Evolutionary conservation across 2,113 vertebrate species (phyloP).

Genomic region (Melanerpes formicivorus): DNA sequence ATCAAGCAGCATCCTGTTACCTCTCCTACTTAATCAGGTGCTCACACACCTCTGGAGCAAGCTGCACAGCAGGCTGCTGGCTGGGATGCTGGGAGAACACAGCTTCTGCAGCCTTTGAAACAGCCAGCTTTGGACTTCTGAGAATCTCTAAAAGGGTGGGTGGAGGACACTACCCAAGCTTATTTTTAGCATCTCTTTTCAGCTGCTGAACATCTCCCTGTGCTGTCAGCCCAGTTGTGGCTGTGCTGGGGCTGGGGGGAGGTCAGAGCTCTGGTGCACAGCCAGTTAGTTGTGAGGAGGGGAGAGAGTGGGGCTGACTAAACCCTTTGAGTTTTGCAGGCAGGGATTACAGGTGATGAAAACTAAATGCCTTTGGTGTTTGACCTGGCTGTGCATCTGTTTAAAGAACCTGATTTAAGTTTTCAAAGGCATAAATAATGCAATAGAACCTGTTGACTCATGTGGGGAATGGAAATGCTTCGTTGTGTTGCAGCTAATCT

Average conservation of each 20-base stretch:
- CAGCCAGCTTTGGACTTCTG: not conserved
- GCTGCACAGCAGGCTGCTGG: not conserved
- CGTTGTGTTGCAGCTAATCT: not conserved
- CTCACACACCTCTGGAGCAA: not conserved
- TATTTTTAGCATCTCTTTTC: not conserved
- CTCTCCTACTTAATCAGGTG: not conserved
- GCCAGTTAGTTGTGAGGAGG: accelerated
- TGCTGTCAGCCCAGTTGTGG: not conserved
- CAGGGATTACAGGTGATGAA: not conserved
- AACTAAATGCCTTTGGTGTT: not conserved
- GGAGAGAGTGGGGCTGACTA: not conserved
- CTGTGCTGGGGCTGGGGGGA: not conserved
- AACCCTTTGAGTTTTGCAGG: not conserved
- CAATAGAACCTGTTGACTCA: not conserved
- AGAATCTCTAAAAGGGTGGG: not conserved
- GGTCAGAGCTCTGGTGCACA: not conserved
- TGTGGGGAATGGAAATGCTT: not conserved
- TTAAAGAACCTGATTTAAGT: not conserved
- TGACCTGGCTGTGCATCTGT: not conserved
- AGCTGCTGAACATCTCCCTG: not conserved
- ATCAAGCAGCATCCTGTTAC: not conserved
- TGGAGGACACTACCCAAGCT: not conserved
- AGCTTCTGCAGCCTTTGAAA: not conserved
- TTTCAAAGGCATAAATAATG: not conserved
- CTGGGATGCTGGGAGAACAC: not conserved